Percentiles rank a stretch among this genome's conserved stretches.
Evolutionary conservation across 1,140 invertebrate species (phyloP).

Genomic region (Subanguina moxae): DNA sequence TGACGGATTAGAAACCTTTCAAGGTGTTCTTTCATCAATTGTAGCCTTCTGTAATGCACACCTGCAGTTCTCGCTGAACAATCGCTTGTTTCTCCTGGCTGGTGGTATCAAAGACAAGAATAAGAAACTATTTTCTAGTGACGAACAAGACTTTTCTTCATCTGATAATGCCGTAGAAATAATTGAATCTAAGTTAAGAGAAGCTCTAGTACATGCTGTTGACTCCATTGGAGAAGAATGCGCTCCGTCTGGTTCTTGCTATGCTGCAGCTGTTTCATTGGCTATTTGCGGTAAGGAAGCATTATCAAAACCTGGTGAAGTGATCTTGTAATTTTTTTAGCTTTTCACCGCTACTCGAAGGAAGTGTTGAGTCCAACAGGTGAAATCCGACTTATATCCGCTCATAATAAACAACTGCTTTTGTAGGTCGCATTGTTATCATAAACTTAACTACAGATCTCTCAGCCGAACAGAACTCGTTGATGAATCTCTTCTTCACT

Average conservation of each 20-base stretch:
- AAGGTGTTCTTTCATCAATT: conserved; percentile 28
- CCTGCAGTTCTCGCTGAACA: conserved; percentile 26
- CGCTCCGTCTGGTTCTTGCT: conserved; percentile 12
- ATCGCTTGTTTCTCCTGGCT: conserved; percentile 33
- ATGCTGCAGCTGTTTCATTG: conserved; percentile 29
- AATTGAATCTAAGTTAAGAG: conserved; percentile 12
- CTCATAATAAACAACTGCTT: too few relatives aligned
- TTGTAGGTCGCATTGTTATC: conserved; percentile 27
- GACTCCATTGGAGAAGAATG: not conserved
- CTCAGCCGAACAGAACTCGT: conserved; percentile 28
- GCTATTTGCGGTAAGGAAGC: conserved; percentile 26
- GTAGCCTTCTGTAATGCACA: conserved; percentile 40
- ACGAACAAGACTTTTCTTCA: not conserved
- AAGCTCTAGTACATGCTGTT: not conserved
- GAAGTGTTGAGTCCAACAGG: conserved; percentile 14
- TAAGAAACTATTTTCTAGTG: conserved; percentile 34
- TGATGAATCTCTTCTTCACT: conserved; percentile 42
- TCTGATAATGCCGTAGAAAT: conserved; percentile 8
- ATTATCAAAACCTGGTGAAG: not conserved
- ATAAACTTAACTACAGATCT: conserved; percentile 33
- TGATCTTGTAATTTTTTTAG: conserved; percentile 28
- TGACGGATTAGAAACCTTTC: conserved; percentile 2
- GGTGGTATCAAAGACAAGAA: conserved; percentile 23
- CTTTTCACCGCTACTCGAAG: conserved; percentile 31
- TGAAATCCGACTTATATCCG: too few relatives aligned